Evolutionary conservation across 2,888 invertebrate species (phyloP), one percentile per base, ranked within the genome.

Genomic region (Agelastica alni): DNA sequence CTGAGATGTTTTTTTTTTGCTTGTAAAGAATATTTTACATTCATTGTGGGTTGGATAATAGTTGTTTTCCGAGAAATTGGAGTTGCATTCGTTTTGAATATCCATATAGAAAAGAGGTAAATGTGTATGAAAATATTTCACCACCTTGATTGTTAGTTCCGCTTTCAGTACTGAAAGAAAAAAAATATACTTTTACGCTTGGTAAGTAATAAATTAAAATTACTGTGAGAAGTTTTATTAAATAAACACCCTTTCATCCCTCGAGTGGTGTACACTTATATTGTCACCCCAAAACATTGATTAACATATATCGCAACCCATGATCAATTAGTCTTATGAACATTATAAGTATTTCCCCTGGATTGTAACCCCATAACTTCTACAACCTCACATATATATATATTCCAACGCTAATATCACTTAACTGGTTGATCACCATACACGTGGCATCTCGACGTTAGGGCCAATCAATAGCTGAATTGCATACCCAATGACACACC

Each of bases 381-480:
- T n/a, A n/a, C n/a, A n/a, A n/a, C n/a, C n/a, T n/a, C n/a, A n/a
- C n/a, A n/a, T n/a, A n/a, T n/a, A n/a, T n/a, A 13, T 48, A 16
- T 48, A 34, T 34, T 44, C 46, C 48, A 48, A 51, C 42, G 42
- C 59, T 56, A 64, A 62, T 63, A 64, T 67, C 62, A 64, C 63
- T 67, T 67, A 67, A 63, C 59, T 59, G 65, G 63, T 63, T 67
- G 65, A 67, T 65, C 60, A 59, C 61, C 12, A 10, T 17, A 63
- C 65, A 65, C 65, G 66, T 67, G 65, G 62, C 63, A 63, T 58
- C 60, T 65, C 61, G 61, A 61, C 60, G 59, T 61, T 60, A 61
- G 41, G 22, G 49, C 49, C 42, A 49, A 49, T 49, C 49, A 42
- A 49, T 41, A 32, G 22, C 16, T n/a, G 18, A 20, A 26, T 39